phyloP scores from a whole-genome alignment of 2,797 vertebrate species.

The Aselliscus stoliczkanus region DNA sequence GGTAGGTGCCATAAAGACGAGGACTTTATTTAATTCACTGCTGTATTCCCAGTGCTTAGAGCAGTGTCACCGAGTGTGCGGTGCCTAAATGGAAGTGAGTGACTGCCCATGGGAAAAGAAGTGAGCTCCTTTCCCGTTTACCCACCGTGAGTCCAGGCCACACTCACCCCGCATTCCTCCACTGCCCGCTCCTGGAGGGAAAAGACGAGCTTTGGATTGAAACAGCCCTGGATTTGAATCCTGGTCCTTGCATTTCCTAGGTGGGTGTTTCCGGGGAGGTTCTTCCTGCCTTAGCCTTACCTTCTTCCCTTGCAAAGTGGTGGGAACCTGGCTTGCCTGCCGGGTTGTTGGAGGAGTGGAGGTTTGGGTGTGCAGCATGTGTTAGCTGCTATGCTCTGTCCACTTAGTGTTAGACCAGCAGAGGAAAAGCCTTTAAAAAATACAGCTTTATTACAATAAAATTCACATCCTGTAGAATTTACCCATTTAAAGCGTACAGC shows the following conservation, averaged over 20 bases:
- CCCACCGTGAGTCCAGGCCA: neutral
- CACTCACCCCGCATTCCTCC: too few species aligned
- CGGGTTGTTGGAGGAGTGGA: neutral
- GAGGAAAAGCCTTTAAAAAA: neutral
- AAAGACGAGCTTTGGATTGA: neutral
- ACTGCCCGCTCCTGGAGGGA: neutral
- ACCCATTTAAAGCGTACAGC: neutral
- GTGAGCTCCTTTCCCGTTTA: rapidly evolving
- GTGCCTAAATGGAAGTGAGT: neutral
- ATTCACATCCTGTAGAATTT: neutral
- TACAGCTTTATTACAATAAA: neutral
- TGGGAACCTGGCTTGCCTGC: rapidly evolving
- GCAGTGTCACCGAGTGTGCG: too few species aligned
- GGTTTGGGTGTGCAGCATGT: neutral
- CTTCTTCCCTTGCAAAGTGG: neutral
- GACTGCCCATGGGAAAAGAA: rapidly evolving
- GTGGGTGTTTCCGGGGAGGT: neutral
- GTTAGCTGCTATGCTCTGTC: neutral
- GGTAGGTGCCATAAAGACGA: neutral
- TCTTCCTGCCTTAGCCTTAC: neutral
- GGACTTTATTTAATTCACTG: too few species aligned
- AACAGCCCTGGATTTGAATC: neutral
- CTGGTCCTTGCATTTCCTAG: neutral
- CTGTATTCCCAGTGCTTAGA: neutral
- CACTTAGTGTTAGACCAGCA: neutral